Evolutionary conservation across 92 coral and sea anemone genomes (phyloP), one percentile per base, ranked within the genome.

Genomic region (Phymanthus crucifer): DNA sequence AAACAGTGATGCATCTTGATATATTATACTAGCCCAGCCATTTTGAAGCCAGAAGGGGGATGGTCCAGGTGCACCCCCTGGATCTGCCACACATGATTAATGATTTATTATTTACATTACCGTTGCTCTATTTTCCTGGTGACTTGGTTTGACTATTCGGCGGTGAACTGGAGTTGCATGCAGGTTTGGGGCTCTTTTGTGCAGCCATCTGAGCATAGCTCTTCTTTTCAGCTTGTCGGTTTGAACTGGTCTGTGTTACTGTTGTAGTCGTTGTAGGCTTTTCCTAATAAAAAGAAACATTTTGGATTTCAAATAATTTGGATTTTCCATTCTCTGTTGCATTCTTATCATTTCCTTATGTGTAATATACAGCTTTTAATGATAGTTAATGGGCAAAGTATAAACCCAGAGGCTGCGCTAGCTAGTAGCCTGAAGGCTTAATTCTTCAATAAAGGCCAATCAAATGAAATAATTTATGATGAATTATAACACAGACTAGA

Each of bases 181-280:
- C 36, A 43, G 89, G 90, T 64, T 91, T 91, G 7, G 93, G 88
- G 23, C 89, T 77, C 32, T 89, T 92, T 75, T 92, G 94, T 71
- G 93, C 97, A 57, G 98, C 90, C 78, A 94, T 92, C 81, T 94
- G 98, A 18, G 98, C 98, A 88, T 94, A 94, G 76, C 98, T 94
- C 67, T 92, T 66, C 21, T 88, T 85, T 74, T 92, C 97, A 23
- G 75, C 85, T 54, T 89, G 87, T 32, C 65, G 75, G 17, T 78
- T 74, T 7, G 80, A 52, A 21, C 70, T 85, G 70, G 83, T 71
- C 70, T 38, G 83, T 71, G 74, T 75, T 26, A 37, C 40, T 21
- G 64, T 45, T 13, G 48, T 43, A 2, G 48, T 43, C 47, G 74
- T 45, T 23, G 79, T 36, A 4, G 45, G 86, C 66, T 71, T 58